These are phyloP conservation scores for Dasysyrphus tricinctus DNA, from an alignment of 2,888 invertebrate species.

Conservation along the genomic window DNA sequence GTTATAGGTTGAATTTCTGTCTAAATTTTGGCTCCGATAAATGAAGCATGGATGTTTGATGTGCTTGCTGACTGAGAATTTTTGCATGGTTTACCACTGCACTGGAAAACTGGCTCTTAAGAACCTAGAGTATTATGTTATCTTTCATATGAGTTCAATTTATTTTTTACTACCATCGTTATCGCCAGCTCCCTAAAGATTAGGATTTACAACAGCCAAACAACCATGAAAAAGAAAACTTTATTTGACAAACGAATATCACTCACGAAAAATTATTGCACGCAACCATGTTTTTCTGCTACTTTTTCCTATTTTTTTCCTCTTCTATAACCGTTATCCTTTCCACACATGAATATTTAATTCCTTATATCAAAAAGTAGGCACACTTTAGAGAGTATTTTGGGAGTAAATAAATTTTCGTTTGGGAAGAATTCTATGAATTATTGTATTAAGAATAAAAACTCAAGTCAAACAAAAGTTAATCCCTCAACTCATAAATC, in stretches of 20 bases:
- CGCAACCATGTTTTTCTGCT: slow-evolving; percentile 12
- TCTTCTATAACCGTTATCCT: slow-evolving; percentile 18
- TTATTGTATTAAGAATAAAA: not conserved
- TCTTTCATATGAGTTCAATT: no score
- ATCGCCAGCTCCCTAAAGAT: not conserved
- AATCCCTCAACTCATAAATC: not conserved
- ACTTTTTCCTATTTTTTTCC: not conserved
- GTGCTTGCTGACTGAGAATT: no score
- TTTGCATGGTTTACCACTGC: no score
- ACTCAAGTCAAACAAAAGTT: not conserved
- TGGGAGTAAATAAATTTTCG: slow-evolving; percentile 11
- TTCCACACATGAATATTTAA: slow-evolving; percentile 51
- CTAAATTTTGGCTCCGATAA: no score
- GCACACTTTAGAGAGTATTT: not conserved
- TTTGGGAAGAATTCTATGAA: slow-evolving; percentile 1
- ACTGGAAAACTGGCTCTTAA: no score
- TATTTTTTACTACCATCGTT: no score
- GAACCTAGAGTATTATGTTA: no score
- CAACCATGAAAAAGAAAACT: slow-evolving; percentile 23
- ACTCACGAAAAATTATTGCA: slow-evolving; percentile 36
- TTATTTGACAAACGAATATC: slow-evolving; percentile 26
- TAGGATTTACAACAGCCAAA: not conserved
- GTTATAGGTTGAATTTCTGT: no score
- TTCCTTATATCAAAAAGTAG: slow-evolving; percentile 6
- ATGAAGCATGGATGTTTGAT: no score